These are phyloP conservation scores for Ceramica pisi DNA, from an alignment of 2,888 invertebrate species.

Conservation along the genomic window DNA sequence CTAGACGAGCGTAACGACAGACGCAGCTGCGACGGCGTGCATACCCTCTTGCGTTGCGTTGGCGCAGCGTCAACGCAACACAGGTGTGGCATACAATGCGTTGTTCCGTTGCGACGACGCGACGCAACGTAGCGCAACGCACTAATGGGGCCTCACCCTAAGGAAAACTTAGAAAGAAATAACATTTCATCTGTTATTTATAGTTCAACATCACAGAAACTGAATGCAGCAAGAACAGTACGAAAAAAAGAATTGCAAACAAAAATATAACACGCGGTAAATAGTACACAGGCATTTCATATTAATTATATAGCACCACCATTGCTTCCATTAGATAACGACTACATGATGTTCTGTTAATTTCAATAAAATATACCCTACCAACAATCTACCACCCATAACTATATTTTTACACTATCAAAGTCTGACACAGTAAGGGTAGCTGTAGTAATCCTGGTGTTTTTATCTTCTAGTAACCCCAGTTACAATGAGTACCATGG, in stretches of 20 bases:
- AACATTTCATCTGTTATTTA: slow-evolving; percentile 9
- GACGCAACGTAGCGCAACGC: no score
- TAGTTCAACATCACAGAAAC: slow-evolving; percentile 56
- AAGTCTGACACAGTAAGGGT: background rate
- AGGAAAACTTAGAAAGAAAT: background rate
- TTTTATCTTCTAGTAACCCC: slow-evolving; percentile 36
- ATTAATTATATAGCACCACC: background rate
- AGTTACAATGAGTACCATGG: slow-evolving; percentile 41
- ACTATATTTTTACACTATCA: background rate
- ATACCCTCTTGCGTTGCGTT: no score
- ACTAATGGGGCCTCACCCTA: no score
- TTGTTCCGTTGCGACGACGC: no score
- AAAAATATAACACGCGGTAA: slow-evolving; percentile 26
- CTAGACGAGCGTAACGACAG: no score
- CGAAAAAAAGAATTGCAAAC: slow-evolving; percentile 16
- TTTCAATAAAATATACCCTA: no score
- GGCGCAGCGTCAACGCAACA: no score
- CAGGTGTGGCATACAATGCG: no score
- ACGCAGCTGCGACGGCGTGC: no score
- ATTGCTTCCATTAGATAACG: no score
- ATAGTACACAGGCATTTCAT: background rate
- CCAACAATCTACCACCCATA: no score
- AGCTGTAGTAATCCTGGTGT: background rate
- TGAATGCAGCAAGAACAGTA: slow-evolving; percentile 52
- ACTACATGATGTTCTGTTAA: no score